These are phyloP conservation scores for Chiloscyllium plagiosum DNA, from an alignment of 2,113 vertebrate genomes.

Conservation along the genomic window DNA sequence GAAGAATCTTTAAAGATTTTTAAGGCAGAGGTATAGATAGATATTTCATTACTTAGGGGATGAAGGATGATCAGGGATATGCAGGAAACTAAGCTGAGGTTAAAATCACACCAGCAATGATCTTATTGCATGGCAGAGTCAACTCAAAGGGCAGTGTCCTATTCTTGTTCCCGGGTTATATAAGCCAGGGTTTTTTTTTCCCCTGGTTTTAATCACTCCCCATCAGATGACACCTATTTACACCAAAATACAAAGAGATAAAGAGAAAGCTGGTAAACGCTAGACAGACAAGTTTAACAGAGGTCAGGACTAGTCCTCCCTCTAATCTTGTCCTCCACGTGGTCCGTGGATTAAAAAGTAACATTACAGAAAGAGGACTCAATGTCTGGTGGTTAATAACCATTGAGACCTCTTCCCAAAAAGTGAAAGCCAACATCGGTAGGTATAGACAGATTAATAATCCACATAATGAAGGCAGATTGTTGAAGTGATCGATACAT, in stretches of 20 bases:
- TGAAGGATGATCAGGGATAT: too few species aligned
- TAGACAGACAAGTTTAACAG: not conserved
- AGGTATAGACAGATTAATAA: not conserved
- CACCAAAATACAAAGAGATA: not conserved
- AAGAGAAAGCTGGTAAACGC: not conserved
- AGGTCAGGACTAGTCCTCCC: not conserved
- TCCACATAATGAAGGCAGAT: not conserved
- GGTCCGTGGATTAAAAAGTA: not conserved
- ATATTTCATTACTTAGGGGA: too few species aligned
- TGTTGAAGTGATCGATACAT: not conserved
- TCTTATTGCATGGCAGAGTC: too few species aligned
- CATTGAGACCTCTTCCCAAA: not conserved
- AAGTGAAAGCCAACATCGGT: not conserved
- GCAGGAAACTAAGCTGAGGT: too few species aligned
- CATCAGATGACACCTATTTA: not conserved
- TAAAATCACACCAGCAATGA: too few species aligned
- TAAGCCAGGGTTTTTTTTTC: too few species aligned
- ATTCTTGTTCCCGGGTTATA: too few species aligned
- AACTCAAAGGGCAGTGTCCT: too few species aligned
- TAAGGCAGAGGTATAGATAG: too few species aligned
- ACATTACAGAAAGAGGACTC: not conserved
- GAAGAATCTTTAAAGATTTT: too few species aligned
- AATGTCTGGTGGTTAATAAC: not conserved
- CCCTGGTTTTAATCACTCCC: too few species aligned
- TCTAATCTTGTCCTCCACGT: not conserved